phyloP scores from a whole-genome alignment of 2,797 vertebrate genomes.

The Hemibagrus guttatus region DNA sequence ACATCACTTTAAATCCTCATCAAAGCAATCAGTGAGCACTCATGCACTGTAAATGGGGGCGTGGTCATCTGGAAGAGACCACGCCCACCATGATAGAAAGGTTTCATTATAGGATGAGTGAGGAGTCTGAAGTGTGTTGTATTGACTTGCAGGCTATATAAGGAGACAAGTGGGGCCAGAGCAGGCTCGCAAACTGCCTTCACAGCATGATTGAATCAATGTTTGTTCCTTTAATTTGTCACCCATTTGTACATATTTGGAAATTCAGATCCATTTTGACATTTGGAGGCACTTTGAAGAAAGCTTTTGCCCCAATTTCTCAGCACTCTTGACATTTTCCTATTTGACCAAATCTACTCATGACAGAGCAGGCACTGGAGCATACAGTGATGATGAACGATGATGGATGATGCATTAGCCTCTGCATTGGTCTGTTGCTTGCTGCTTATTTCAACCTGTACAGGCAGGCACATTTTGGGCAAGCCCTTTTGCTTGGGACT shows the following conservation, averaged over 20 bases:
- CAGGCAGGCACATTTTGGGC: constrained; percentile 31
- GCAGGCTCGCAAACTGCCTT: neutral
- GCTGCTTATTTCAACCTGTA: constrained; percentile 19
- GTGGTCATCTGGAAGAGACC: neutral
- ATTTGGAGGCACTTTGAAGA: constrained; percentile 11
- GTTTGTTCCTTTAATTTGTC: neutral
- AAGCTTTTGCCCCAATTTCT: constrained; percentile 41
- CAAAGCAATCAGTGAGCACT: neutral
- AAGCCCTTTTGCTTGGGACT: constrained; percentile 29
- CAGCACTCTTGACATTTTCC: constrained; percentile 36
- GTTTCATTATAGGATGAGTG: neutral
- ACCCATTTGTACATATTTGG: neutral
- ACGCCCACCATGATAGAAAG: neutral
- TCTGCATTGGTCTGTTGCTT: constrained; percentile 43
- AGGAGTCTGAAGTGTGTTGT: neutral
- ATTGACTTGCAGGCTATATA: neutral
- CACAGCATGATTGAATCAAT: neutral
- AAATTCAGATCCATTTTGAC: neutral
- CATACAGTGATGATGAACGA: constrained; percentile 40
- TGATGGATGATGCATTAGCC: constrained; percentile 43
- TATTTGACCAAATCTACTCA: constrained; percentile 36
- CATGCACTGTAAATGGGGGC: neutral
- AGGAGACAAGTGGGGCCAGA: neutral
- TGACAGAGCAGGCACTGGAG: constrained; percentile 42
- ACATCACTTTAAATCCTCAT: neutral